Evolutionary conservation across 2,797 vertebrate species (phyloP).

Genomic region (Lindbergichthys nudifrons): DNA sequence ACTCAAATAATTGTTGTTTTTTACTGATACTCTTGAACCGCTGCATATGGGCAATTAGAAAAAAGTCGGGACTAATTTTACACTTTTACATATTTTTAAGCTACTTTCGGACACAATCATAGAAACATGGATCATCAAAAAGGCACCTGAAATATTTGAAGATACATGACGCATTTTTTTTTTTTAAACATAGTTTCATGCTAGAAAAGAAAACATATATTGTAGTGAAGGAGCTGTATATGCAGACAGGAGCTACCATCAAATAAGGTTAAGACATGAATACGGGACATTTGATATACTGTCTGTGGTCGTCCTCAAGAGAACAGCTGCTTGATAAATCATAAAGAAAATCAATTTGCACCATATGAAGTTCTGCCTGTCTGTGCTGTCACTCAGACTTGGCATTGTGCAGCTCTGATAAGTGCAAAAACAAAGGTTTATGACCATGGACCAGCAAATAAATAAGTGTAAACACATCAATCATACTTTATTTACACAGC

Average conservation of each 20-base stretch:
- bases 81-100: too few relatives aligned
- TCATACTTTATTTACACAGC: slow-evolving; percentile 9
- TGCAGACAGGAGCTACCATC: background rate
- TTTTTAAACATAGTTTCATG: background rate
- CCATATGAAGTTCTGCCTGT: slow-evolving; percentile 23
- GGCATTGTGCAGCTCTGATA: slow-evolving; percentile 12
- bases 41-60: too few relatives aligned
- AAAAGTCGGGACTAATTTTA: background rate
- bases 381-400: slow-evolving; percentile 16
- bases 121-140: background rate
- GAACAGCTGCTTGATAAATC: slow-evolving; percentile 32
- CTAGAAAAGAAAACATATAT: background rate
- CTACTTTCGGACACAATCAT: background rate
- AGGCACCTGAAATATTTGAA: too few relatives aligned
- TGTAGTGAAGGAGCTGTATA: background rate
- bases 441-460: slow-evolving; percentile 4
- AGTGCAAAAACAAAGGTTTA: slow-evolving; percentile 11
- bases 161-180: too few relatives aligned
- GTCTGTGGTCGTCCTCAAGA: background rate
- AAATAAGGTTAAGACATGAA: background rate
- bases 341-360: slow-evolving; percentile 18
- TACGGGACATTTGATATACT: background rate
- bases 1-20: too few relatives aligned
- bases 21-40: too few relatives aligned
- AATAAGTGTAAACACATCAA: background rate